Evolutionary conservation across 92 coral and sea anemone species (phyloP).

Genomic region (Hydrozoanthus gracilis): DNA sequence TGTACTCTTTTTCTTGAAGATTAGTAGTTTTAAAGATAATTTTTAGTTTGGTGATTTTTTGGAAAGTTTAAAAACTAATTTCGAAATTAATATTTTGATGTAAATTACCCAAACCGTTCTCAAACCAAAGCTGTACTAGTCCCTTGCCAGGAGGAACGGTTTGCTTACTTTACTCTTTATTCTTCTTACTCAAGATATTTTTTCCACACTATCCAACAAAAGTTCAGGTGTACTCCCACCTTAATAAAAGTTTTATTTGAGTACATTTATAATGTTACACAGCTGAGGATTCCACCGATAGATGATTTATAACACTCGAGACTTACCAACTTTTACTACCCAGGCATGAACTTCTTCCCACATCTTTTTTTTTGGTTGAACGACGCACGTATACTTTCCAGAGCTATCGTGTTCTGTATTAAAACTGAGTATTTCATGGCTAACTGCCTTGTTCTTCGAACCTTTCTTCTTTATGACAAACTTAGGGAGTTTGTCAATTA

Average conservation of each 20-base stretch:
- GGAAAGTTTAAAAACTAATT: too few species aligned
- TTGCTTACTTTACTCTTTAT: too few species aligned
- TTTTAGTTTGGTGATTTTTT: too few species aligned
- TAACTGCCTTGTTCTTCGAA: not conserved
- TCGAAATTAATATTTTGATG: too few species aligned
- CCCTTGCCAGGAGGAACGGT: too few species aligned
- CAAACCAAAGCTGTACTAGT: too few species aligned
- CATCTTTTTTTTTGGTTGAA: not conserved
- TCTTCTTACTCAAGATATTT: too few species aligned
- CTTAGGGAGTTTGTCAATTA: not conserved
- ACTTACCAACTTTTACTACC: slow-evolving; percentile 18
- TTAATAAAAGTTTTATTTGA: not conserved
- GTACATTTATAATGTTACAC: not conserved
- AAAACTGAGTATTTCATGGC: slow-evolving; percentile 12
- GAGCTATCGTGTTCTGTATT: slow-evolving; percentile 1
- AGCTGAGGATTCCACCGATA: not conserved
- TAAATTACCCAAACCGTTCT: too few species aligned
- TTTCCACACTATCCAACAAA: too few species aligned
- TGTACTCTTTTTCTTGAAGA: too few species aligned
- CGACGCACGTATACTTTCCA: slow-evolving; percentile 11
- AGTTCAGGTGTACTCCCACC: too few species aligned
- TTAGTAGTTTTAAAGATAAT: too few species aligned
- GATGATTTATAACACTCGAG: not conserved
- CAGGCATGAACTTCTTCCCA: slow-evolving; percentile 3
- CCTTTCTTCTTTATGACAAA: slow-evolving; percentile 9